These are phyloP conservation scores for Phaenicophaeus curvirostris DNA, from an alignment of 2,797 vertebrate genomes.

Conservation along the genomic window DNA sequence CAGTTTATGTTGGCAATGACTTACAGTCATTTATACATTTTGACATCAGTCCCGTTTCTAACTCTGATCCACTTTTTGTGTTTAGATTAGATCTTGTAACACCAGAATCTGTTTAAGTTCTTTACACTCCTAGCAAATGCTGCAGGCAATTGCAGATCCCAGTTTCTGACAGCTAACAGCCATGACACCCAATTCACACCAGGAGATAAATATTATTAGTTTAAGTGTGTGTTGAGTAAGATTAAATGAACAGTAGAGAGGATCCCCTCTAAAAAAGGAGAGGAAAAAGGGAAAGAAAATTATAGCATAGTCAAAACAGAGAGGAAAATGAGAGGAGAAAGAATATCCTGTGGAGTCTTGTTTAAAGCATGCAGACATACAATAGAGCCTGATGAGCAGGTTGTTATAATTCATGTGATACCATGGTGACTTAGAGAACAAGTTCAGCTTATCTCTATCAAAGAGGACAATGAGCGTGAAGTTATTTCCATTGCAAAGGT, in stretches of 20 bases:
- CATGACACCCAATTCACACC: fast-evolving
- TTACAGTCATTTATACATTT: not conserved
- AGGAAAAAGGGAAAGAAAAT: not conserved
- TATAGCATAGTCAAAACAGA: not conserved
- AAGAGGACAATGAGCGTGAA: not conserved
- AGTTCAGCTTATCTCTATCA: not conserved
- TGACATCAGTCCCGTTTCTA: not conserved
- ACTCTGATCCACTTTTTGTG: not conserved
- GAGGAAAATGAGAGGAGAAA: not conserved
- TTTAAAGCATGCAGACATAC: no score
- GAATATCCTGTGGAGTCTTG: no score
- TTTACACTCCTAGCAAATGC: not conserved
- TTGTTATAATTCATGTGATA: not conserved
- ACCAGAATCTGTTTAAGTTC: not conserved
- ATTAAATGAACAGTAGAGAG: not conserved
- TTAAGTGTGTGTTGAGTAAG: not conserved
- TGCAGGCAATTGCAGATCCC: not conserved
- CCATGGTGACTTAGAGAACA: not conserved
- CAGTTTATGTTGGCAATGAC: not conserved
- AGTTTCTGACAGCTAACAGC: not conserved
- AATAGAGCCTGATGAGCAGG: not conserved
- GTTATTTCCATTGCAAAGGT: not conserved
- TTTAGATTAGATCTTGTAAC: not conserved
- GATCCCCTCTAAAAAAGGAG: fast-evolving
- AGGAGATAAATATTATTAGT: not conserved